Conservation (phyloP, 2,797 vertebrate species). For the Poecilia wingei region DNA sequence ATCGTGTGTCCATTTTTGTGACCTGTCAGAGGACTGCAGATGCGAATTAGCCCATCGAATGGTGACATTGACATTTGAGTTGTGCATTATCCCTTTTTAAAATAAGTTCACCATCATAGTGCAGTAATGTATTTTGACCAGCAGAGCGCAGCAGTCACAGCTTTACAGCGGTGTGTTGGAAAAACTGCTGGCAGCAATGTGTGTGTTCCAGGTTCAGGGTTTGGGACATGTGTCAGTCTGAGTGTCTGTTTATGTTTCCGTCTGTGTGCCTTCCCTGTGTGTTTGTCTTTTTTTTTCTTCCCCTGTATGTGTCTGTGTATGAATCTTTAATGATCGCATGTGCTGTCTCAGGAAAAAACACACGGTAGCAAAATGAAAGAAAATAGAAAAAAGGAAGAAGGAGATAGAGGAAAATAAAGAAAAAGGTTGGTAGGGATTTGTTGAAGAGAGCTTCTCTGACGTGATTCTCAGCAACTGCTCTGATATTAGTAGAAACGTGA, state of each 20-base stretch:
- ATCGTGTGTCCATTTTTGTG: too few species aligned
- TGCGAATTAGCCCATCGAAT: too few species aligned
- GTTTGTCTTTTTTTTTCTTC: conserved; percentile 6
- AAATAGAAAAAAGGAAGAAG: neutral
- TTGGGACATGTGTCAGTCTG: conserved; percentile 57
- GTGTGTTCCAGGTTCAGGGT: conserved; percentile 53
- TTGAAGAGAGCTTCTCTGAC: neutral
- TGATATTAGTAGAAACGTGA: neutral
- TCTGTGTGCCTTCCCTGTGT: conserved; percentile 40
- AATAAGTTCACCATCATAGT: neutral
- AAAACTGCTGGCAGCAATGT: neutral
- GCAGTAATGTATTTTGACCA: conserved; percentile 43
- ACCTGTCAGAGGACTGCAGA: too few species aligned
- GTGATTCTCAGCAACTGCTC: neutral
- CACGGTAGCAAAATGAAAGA: conserved; percentile 8
- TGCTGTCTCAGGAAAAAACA: conserved; percentile 15
- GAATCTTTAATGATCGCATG: conserved; percentile 62
- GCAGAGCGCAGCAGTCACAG: conserved; percentile 53
- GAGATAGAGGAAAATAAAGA: neutral
- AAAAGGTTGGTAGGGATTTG: neutral
- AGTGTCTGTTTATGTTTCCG: conserved; percentile 62
- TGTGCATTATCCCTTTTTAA: too few species aligned
- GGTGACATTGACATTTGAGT: too few species aligned
- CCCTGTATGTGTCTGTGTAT: conserved; percentile 17
- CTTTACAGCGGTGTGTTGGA: neutral